Base-by-base conservation (phyloP, 2,113 vertebrate species). In the Calyptommatus sinebrachiatus region DNA sequence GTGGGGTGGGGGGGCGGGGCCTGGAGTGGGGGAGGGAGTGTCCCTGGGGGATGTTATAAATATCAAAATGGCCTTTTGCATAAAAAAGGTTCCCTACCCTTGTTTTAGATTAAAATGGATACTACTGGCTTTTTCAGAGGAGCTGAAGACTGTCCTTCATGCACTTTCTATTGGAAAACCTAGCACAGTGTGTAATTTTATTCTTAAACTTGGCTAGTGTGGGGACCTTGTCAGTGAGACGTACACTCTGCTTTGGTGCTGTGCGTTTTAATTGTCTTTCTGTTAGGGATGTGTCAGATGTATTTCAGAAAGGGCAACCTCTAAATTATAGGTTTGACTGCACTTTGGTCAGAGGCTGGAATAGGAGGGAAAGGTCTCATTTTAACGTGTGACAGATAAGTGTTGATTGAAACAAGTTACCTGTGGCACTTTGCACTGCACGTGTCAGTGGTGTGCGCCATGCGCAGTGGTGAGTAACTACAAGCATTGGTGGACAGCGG, bases 241-340 rank as follows among this genome's bases (percentile, higher is more conserved):
- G n/a, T 46, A 85, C 20, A 31, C 24, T 5, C 83, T 79, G 61
- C 81, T 57, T 85, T 8, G 28, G 45, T 75, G 60, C 3, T 1
- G 12, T 4, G 22, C 18, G 5, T 84, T 41, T 82, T 83, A 73
- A 82, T 87, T 85, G 45, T 48, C 29, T 77, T 77, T 78, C 5
- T 28, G 1, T 12, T 26, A 62, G 41, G 22, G 1, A 46, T 79
- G 83, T 8, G 0, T 45, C 48, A 0, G 0, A 77, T 70, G 60
- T 46, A 76, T 77, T n/a, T 84, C n/a, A 78, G 77, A 66, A 48
- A 78, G 57, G 18, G 26, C 68, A 48, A 71, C 65, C 83, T 83
- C 82, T 80, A 78, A 71, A 79, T 77, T 50, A 66, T 66, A 73
- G 74, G 84, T 22, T 35, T 70, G 50, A 79, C 80, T 84, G 82